Conservation (phyloP, 2,113 vertebrate species). For the Atlantisia rogersi region DNA sequence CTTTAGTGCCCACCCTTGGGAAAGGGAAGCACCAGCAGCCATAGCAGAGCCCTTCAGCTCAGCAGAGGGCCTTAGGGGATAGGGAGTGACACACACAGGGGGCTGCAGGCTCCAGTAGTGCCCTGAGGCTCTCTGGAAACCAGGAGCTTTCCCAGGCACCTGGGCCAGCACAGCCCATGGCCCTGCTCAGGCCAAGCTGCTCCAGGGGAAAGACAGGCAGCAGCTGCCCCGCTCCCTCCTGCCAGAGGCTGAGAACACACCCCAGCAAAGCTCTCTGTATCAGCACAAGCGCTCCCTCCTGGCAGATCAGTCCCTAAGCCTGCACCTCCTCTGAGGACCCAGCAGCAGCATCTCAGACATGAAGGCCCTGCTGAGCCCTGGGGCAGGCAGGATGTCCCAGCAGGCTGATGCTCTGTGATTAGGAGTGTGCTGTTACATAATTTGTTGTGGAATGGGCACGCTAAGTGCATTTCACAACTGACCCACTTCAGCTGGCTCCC, state of each 20-base stretch:
- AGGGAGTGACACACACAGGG: not conserved
- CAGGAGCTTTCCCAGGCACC: not conserved
- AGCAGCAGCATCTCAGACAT: not conserved
- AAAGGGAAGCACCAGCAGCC: not conserved
- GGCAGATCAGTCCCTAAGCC: not conserved
- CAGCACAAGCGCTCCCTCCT: not conserved
- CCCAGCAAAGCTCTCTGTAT: not conserved
- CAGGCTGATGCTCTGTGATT: not conserved
- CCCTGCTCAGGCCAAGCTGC: not conserved
- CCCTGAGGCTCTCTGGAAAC: not conserved
- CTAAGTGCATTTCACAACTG: not conserved
- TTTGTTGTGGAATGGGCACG: not conserved
- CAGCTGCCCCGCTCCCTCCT: not conserved
- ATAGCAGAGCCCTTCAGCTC: not conserved
- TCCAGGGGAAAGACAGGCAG: not conserved
- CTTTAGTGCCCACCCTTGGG: not conserved
- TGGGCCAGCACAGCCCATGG: not conserved
- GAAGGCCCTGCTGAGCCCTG: not conserved
- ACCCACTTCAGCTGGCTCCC: constrained; percentile 4
- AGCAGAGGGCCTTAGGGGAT: not conserved
- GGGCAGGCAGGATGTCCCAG: not conserved
- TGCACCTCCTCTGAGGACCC: not conserved
- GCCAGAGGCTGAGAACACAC: not conserved
- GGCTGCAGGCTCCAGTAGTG: not conserved
- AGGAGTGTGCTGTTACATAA: not conserved